These are phyloP conservation scores for Cheilosia vernalis DNA, from an alignment of 2,888 invertebrate genomes.

Conservation along the genomic window DNA sequence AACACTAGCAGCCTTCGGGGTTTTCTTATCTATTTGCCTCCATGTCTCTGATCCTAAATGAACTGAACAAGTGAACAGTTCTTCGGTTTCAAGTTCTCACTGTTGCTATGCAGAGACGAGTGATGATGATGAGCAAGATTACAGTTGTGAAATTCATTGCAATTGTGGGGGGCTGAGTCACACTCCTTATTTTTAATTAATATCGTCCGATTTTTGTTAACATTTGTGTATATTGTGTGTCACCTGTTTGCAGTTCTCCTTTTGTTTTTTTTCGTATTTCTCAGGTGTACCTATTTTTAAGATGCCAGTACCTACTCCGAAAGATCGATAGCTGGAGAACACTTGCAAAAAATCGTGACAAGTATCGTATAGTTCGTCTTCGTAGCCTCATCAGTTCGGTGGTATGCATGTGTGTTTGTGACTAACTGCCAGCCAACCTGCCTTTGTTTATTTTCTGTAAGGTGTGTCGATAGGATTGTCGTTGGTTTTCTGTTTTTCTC, in stretches of 20 bases:
- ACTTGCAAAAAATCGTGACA: too few relatives aligned
- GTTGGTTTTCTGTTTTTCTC: neutral
- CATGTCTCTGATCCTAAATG: neutral
- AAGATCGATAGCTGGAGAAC: too few relatives aligned
- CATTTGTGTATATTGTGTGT: too few relatives aligned
- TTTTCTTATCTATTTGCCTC: slow-evolving; percentile 2
- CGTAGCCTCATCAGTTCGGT: too few relatives aligned
- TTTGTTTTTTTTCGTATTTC: too few relatives aligned
- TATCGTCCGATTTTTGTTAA: slow-evolving; percentile 39
- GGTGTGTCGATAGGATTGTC: too few relatives aligned
- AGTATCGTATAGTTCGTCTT: too few relatives aligned
- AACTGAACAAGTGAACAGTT: neutral
- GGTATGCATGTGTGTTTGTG: too few relatives aligned
- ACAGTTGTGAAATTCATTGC: slow-evolving; percentile 47
- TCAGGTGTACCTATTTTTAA: too few relatives aligned
- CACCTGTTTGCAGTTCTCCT: neutral
- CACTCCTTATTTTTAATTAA: slow-evolving; percentile 28
- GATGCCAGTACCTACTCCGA: too few relatives aligned
- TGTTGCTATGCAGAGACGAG: slow-evolving; percentile 53
- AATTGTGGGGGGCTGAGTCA: slow-evolving; percentile 49
- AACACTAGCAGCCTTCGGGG: neutral
- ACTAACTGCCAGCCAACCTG: too few relatives aligned
- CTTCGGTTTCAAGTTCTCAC: neutral
- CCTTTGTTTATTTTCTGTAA: too few relatives aligned
- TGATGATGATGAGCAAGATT: slow-evolving; percentile 36